Evolutionary conservation across 2,888 invertebrate genomes (phyloP).

Genomic region (Hesperia comma): DNA sequence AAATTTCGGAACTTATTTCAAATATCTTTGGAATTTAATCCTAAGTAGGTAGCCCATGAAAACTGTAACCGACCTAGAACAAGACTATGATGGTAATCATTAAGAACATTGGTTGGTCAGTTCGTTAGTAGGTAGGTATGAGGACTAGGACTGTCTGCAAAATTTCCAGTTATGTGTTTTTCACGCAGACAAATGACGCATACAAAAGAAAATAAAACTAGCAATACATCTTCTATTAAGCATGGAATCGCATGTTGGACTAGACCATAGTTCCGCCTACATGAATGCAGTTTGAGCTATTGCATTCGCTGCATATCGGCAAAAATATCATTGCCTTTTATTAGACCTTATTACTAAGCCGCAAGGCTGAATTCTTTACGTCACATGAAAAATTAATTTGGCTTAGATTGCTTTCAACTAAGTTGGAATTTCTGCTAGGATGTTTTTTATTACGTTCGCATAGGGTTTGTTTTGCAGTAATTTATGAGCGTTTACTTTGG

Average conservation of each 20-base stretch:
- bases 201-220: slow-evolving; percentile 16
- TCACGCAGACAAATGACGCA: slow-evolving; percentile 1
- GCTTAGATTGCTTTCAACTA: slow-evolving; percentile 6
- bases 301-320: slow-evolving; percentile 34
- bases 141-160: too few relatives aligned
- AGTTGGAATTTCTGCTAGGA: background rate
- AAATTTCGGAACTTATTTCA: too few relatives aligned
- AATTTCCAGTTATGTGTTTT: too few relatives aligned
- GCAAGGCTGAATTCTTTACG: slow-evolving; percentile 12
- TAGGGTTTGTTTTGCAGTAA: background rate
- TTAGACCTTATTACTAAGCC: background rate
- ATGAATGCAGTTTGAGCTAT: slow-evolving; percentile 38
- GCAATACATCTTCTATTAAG: slow-evolving; percentile 23
- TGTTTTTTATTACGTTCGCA: background rate
- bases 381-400: slow-evolving; percentile 8
- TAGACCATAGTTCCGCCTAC: slow-evolving; percentile 29
- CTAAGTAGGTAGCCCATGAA: too few relatives aligned
- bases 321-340: slow-evolving; percentile 16
- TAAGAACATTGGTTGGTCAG: too few relatives aligned
- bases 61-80: too few relatives aligned
- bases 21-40: too few relatives aligned
- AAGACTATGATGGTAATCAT: too few relatives aligned
- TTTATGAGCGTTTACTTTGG: background rate
- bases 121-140: too few relatives aligned
- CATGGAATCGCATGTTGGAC: slow-evolving; percentile 39